Evolutionary conservation across 1,140 invertebrate species (phyloP), one percentile per base, ranked within the genome.

Genomic region (Trichomalopsis sarcophagae): DNA sequence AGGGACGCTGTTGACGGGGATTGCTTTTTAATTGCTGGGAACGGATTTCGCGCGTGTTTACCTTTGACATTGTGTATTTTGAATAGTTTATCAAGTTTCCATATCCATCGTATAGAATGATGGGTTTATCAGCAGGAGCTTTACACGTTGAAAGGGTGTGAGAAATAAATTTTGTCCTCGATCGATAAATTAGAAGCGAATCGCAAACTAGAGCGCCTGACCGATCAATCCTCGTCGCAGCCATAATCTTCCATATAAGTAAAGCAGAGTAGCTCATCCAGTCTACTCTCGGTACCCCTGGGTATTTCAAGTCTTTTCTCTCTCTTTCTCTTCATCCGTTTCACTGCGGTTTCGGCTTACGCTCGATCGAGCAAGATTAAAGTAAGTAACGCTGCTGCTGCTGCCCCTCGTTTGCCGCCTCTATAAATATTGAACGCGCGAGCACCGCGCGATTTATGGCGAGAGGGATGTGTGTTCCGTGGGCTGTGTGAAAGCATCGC

Each of bases 361-460:
- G 78, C 84, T 81, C 55, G 84, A 85, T 81, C 78, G 71, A 73
- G 50, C 78, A 76, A 75, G 77, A 81, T 81, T 85, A 85, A 85
- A 85, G 78, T 81, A 79, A 79, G 82, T 50, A 68, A 55, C 36
- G 68, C 33, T 9, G 30, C 55, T 62, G 71, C n/a, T 36, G 17
- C 9, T 71, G 68, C 66, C 27, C 82, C 36, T 55, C 50, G 27
- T 14, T 66, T 36, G 62, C 81, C 23, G 66, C 13, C 75, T 79
- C 82, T 76, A 81, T 76, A 85, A 85, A 85, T 85, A 85, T 85
- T 81, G 84, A 85, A 55, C 78, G 77, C 6, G 40, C 27, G 55
- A 71, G 68, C 27, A 27, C 68, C 40, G 50, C 69, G 23, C 62
- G 82, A 79, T 84, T 84, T 79, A 84, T 79, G 66, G 82, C 27